These are phyloP conservation scores for Leptinotarsa undecemlineata DNA, from an alignment of 1,140 invertebrate genomes.

Conservation along the genomic window DNA sequence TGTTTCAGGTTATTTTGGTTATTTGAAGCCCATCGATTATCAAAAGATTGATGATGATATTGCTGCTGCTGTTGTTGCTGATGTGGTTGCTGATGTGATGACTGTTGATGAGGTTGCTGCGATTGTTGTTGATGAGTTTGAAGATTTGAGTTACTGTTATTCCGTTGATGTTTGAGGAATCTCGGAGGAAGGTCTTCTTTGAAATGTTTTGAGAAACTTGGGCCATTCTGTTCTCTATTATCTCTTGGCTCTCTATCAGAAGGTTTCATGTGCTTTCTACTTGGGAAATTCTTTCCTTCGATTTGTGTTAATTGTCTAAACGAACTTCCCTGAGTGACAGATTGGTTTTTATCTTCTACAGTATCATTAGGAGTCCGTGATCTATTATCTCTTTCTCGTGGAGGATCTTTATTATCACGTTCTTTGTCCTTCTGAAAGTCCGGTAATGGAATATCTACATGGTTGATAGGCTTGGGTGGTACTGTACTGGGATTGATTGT, in stretches of 20 bases:
- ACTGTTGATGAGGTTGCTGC: not conserved
- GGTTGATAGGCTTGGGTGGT: conserved; percentile 55
- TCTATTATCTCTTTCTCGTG: conserved; percentile 29
- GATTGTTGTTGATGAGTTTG: conserved; percentile 25
- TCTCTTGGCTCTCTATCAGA: conserved; percentile 50
- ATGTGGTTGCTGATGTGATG: not conserved
- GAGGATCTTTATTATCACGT: conserved; percentile 31
- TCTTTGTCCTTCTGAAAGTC: conserved; percentile 64
- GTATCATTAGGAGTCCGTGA: conserved; percentile 36
- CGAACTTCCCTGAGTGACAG: conserved; percentile 33
- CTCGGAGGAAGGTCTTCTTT: conserved; percentile 82
- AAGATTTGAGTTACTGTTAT: conserved; percentile 38
- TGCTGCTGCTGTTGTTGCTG: not conserved
- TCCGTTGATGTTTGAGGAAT: conserved; percentile 70
- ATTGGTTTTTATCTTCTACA: conserved; percentile 38
- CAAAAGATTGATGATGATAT: conserved; percentile 12
- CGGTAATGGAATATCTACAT: conserved; percentile 59
- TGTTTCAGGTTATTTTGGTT: conserved; percentile 11
- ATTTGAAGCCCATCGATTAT: conserved; percentile 29
- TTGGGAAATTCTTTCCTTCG: conserved; percentile 53
- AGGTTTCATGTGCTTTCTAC: conserved; percentile 54
- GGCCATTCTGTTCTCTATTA: conserved; percentile 47
- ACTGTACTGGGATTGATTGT: conserved; percentile 50
- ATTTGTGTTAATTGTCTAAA: conserved; percentile 56
- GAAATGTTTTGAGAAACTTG: conserved; percentile 71